Conservation (phyloP, 2,888 invertebrate genomes). For the Perdita meconis region DNA sequence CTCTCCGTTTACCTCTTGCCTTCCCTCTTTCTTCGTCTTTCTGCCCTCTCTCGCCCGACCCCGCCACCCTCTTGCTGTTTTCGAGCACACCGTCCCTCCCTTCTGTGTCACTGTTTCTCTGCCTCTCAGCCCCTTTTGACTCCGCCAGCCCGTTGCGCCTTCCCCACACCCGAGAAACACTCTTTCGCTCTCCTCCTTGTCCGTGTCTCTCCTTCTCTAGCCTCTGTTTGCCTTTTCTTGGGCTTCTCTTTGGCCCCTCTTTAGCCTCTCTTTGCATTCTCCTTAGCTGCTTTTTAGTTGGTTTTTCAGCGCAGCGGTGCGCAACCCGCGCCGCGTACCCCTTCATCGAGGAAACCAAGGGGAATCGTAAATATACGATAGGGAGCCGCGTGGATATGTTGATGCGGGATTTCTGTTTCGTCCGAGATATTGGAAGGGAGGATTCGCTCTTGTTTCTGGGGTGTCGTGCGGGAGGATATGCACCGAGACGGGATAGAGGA, state of each 20-base stretch:
- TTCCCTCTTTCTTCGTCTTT: neutral
- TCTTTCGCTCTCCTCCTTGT: too few species aligned
- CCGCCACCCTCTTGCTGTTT: too few species aligned
- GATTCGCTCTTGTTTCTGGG: neutral
- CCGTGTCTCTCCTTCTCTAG: slow-evolving; percentile 13
- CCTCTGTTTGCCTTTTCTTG: slow-evolving; percentile 47
- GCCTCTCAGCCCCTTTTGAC: slow-evolving; percentile 8
- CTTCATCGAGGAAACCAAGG: neutral
- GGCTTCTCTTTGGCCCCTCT: slow-evolving; percentile 35
- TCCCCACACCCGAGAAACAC: neutral
- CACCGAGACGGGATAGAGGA: too few species aligned
- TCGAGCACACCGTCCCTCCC: too few species aligned
- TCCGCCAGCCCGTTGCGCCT: neutral
- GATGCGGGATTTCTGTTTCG: neutral
- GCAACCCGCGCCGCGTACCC: slow-evolving; percentile 18
- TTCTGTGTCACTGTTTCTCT: neutral
- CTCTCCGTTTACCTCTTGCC: slow-evolving; percentile 55
- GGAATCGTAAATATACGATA: slow-evolving; percentile 23
- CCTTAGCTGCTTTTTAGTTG: slow-evolving; percentile 31
- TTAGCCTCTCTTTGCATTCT: slow-evolving; percentile 27
- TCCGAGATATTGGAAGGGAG: neutral
- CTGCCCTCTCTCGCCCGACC: too few species aligned
- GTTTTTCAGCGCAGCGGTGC: slow-evolving; percentile 37
- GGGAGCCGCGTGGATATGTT: neutral
- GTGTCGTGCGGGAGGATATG: too few species aligned